These are phyloP conservation scores for Strigamia maritima DNA, from an alignment of 2,888 invertebrate species.

Conservation along the genomic window DNA sequence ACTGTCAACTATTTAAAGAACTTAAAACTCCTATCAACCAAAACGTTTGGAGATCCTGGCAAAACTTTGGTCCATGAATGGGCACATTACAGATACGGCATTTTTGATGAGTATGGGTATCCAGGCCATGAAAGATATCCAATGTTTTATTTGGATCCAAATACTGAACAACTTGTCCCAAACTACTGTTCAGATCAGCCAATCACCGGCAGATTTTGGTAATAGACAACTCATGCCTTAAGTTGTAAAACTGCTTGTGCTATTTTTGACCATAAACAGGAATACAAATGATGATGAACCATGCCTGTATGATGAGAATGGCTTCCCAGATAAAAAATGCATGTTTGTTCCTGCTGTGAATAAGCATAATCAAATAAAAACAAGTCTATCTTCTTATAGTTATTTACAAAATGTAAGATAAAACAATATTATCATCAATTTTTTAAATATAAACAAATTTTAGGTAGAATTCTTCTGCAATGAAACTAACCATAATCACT, in stretches of 20 bases:
- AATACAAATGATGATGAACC: not conserved
- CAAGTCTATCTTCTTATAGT: not conserved
- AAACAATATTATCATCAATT: no score
- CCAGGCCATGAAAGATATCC: constrained; percentile 44
- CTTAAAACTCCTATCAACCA: not conserved
- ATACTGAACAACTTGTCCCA: constrained; percentile 40
- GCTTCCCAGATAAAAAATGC: constrained; percentile 3
- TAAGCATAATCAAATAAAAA: not conserved
- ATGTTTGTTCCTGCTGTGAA: not conserved
- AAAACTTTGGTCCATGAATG: constrained; percentile 46
- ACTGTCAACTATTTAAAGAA: constrained; percentile 42
- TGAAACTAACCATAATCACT: constrained; percentile 7
- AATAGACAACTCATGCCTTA: not conserved
- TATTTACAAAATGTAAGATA: not conserved
- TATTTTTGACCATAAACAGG: not conserved
- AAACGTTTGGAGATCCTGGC: constrained; percentile 15
- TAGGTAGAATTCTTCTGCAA: constrained; percentile 35
- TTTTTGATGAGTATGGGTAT: constrained; percentile 47
- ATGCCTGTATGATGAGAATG: not conserved
- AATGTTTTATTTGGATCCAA: constrained; percentile 41
- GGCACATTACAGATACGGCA: constrained; percentile 47
- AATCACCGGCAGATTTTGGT: constrained; percentile 35
- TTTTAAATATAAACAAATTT: not conserved
- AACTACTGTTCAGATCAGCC: constrained; percentile 31
- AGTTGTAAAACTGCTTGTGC: not conserved